phyloP scores from a whole-genome alignment of 2,797 vertebrate species.

The Channa striata region DNA sequence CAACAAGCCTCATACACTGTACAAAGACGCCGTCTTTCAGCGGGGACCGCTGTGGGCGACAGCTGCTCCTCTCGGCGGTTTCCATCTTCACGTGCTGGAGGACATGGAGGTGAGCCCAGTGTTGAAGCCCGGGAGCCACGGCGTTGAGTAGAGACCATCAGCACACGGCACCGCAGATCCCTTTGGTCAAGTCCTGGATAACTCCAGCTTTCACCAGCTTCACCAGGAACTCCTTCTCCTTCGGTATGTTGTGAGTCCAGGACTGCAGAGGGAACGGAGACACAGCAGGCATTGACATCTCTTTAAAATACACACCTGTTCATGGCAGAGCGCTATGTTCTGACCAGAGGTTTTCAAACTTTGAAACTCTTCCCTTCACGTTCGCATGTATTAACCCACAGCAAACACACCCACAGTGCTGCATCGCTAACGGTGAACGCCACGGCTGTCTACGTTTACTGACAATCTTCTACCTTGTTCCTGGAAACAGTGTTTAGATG shows the following conservation, averaged over 20 bases:
- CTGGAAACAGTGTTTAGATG: too few species aligned
- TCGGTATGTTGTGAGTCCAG: slow-evolving; percentile 94
- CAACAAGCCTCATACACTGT: background rate
- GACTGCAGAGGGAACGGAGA: slow-evolving; percentile 80
- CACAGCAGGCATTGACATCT: background rate
- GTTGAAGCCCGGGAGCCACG: background rate
- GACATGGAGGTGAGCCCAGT: slow-evolving; percentile 21
- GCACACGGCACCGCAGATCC: slow-evolving; percentile 83
- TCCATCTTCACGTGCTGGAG: slow-evolving; percentile 44
- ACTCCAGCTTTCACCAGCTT: slow-evolving; percentile 91
- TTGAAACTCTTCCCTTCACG: too few species aligned
- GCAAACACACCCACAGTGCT: too few species aligned
- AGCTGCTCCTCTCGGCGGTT: slow-evolving; percentile 16
- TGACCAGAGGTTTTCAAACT: too few species aligned
- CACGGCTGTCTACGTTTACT: too few species aligned
- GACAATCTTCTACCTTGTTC: too few species aligned
- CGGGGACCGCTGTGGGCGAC: background rate
- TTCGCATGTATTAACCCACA: too few species aligned
- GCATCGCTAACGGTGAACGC: too few species aligned
- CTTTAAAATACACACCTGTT: too few species aligned
- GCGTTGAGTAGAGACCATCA: slow-evolving; percentile 49
- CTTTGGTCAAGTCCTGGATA: slow-evolving; percentile 90
- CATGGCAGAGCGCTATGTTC: too few species aligned
- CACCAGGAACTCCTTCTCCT: slow-evolving; percentile 91
- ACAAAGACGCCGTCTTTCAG: background rate